Conservation (phyloP, 2,797 vertebrate species). For the Thalassophryne amazonica region DNA sequence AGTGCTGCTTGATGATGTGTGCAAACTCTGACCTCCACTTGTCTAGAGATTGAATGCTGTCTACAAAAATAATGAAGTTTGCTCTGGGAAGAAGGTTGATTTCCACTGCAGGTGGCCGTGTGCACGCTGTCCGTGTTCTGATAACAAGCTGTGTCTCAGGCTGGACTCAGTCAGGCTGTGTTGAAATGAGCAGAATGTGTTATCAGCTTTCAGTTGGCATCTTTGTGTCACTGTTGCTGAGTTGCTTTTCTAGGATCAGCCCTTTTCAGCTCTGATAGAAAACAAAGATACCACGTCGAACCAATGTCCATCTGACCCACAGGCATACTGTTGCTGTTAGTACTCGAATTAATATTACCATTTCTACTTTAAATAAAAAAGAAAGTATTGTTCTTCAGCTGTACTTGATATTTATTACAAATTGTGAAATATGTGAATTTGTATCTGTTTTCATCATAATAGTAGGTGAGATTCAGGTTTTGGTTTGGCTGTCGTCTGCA, state of each 20-base stretch:
- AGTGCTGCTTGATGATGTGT: background rate
- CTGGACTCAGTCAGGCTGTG: constrained; percentile 30
- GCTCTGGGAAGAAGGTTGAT: background rate
- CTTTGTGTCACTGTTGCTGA: constrained; percentile 29
- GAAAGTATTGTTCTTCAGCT: too few relatives aligned
- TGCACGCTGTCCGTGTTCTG: background rate
- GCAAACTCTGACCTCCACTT: background rate
- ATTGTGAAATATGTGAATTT: too few relatives aligned
- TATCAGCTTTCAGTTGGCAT: constrained; percentile 47
- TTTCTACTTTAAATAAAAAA: too few relatives aligned
- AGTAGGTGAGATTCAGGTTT: too few relatives aligned
- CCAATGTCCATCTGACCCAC: constrained; percentile 18
- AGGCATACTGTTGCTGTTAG: background rate
- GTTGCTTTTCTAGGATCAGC: constrained; percentile 38
- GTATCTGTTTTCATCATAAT: too few relatives aligned
- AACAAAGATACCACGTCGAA: constrained; percentile 6
- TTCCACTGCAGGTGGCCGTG: background rate
- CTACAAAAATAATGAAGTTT: background rate
- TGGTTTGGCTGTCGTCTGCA: too few relatives aligned
- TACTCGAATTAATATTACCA: background rate
- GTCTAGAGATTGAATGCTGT: too few relatives aligned
- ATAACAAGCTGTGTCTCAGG: background rate
- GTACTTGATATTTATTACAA: too few relatives aligned
- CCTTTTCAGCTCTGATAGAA: constrained; percentile 25
- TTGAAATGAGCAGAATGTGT: constrained; percentile 40